Percentiles rank a stretch among this genome's conserved stretches.
phyloP scores from a whole-genome alignment of 2,113 vertebrate genomes.

The Apteryx mantelli region DNA sequence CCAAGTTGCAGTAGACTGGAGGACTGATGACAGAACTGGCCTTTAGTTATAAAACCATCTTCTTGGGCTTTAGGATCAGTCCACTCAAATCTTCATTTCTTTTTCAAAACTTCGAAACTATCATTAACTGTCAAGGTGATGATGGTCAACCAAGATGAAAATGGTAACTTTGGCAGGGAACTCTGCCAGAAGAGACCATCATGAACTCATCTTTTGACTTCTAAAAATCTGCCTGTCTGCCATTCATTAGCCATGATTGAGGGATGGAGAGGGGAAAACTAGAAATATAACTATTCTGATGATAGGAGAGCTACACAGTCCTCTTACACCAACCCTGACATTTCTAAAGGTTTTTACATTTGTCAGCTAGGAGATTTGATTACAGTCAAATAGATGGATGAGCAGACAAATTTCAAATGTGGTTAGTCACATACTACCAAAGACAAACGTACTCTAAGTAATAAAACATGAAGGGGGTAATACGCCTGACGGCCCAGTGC shows the following conservation, averaged over 20 bases:
- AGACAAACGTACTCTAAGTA: background rate
- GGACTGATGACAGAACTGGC: background rate
- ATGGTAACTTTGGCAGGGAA: background rate
- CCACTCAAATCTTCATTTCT: background rate
- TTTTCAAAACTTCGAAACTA: background rate
- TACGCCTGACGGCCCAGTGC: too few species aligned
- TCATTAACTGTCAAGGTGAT: background rate
- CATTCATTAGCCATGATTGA: background rate
- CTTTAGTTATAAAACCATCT: background rate
- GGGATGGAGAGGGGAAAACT: background rate
- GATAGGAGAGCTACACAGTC: background rate
- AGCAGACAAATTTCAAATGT: background rate
- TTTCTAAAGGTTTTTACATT: background rate
- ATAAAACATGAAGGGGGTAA: background rate
- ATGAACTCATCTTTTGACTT: background rate
- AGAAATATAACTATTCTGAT: background rate
- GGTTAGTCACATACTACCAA: background rate
- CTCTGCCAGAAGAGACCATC: background rate
- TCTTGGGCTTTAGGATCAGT: background rate
- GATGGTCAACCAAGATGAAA: background rate
- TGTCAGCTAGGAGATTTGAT: background rate
- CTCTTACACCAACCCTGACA: background rate
- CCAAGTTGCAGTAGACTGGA: background rate
- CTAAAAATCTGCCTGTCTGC: background rate
- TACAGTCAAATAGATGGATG: background rate